Evolutionary conservation across 1,140 invertebrate species (phyloP).

Genomic region (Brachionus plicatilis): DNA sequence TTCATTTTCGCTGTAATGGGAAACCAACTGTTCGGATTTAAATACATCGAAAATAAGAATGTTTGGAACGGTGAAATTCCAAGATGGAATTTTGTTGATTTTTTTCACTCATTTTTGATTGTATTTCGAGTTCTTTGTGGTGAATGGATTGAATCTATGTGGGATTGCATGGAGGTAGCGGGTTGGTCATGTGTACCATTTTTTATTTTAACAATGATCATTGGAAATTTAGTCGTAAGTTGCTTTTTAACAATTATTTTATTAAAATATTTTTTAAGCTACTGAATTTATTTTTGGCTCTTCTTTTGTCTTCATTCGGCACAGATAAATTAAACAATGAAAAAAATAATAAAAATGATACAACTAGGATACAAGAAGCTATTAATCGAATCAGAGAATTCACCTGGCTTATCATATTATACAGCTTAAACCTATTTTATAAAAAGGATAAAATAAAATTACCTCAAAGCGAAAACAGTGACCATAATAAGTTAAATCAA

Average conservation of each 20-base stretch:
- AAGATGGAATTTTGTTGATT: slow-evolving; percentile 87
- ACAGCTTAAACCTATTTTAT: not conserved
- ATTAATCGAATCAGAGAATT: not conserved
- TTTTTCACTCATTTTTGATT: slow-evolving; percentile 98
- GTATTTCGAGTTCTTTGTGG: slow-evolving; percentile 94
- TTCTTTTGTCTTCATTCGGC: slow-evolving; percentile 95
- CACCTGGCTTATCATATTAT: not conserved
- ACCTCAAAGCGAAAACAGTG: not conserved
- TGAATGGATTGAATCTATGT: slow-evolving; percentile 98
- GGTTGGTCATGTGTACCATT: slow-evolving; percentile 83
- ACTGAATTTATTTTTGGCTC: slow-evolving; percentile 94
- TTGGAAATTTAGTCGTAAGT: slow-evolving; percentile 88
- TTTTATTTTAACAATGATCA: slow-evolving; percentile 93
- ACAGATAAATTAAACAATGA: slow-evolving; percentile 59
- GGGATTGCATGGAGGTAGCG: slow-evolving; percentile 87
- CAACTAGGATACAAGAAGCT: slow-evolving; percentile 52
- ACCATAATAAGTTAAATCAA: not conserved
- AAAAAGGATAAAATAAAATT: not conserved
- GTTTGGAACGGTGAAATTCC: slow-evolving; percentile 44
- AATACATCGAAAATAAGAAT: slow-evolving; percentile 61
- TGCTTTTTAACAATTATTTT: not conserved
- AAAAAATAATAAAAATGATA: slow-evolving; percentile 51
- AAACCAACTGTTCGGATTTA: slow-evolving; percentile 92
- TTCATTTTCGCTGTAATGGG: slow-evolving; percentile 98
- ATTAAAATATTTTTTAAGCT: slow-evolving; percentile 50